Base-by-base conservation (phyloP, 2,797 vertebrate species). In the Thalassophryne amazonica region DNA sequence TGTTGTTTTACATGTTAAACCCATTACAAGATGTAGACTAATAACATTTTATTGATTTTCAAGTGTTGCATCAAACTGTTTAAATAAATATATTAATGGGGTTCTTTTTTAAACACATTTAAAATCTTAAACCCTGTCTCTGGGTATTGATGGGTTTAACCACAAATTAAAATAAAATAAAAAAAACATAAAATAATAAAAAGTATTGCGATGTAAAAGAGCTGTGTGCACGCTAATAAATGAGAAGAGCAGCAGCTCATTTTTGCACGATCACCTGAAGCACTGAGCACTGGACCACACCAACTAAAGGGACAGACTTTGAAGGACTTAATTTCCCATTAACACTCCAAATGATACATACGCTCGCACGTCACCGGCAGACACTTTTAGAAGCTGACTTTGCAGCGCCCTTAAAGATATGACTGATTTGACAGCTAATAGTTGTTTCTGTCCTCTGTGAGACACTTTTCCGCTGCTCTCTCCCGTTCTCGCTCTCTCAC, bases 401-500 rank as follows among this genome's bases (percentile, higher is more conserved):
- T 55, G 33, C 45, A 51, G 39, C n/a, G 42, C 55, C 48, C 23
- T 40, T 41, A 39, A 53, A 57, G 25, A 41, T 39, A 30, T 42
- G 46, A 70, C 59, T 35, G 52, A 73, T 73, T 53, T 41, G 58
- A 69, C 57, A 64, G 63, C 67, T 59, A 63, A 48, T 56, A 48
- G 27, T 52, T 35, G 6, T 59, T 69, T 76, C 40, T 45, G 36
- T 65, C 58, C 59, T 60, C 70, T 37, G 60, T 42, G 52, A 69
- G 65, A 48, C 54, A 57, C 49, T 57, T 58, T 46, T 4, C 41
- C 57, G 13, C 48, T 32, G 8, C 18, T 40, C 21, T 32, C 20
- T 14, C 21, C 12, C 25, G 43, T 43, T 46, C 38, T 16, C 7
- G 13, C 21, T 47, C 38, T 14, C 38, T 17, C 43, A 4, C 35